Conservation (phyloP, 2,113 vertebrate genomes). For the Platycercus adscitus region DNA sequence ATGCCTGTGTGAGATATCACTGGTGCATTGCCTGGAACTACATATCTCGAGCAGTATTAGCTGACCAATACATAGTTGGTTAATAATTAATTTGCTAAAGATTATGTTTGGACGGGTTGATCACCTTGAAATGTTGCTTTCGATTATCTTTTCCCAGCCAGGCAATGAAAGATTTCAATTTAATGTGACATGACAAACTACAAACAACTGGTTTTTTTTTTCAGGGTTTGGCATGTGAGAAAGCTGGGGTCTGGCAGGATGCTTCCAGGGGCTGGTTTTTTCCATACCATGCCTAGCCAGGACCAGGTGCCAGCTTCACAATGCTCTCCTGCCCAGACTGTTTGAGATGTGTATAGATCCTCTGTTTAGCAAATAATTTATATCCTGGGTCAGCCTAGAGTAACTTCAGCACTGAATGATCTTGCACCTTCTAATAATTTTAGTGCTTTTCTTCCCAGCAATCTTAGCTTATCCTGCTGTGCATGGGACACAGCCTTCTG, state of each 20-base stretch:
- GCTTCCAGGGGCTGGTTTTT: neutral
- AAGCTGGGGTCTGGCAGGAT: neutral
- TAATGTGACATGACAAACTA: neutral
- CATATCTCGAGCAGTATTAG: neutral
- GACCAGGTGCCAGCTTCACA: neutral
- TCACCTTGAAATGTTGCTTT: slow-evolving; percentile 54
- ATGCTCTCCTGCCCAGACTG: neutral
- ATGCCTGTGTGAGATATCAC: neutral
- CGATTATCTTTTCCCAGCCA: neutral
- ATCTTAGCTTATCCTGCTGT: neutral
- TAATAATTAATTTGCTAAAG: slow-evolving; percentile 62
- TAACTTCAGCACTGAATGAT: neutral
- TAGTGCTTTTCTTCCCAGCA: neutral
- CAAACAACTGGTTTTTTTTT: neutral
- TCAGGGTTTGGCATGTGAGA: neutral
- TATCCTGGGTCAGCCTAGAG: neutral
- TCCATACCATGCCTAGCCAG: neutral
- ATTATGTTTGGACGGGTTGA: slow-evolving; percentile 33
- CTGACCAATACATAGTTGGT: slow-evolving; percentile 48
- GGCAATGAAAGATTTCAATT: slow-evolving; percentile 25
- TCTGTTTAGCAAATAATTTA: neutral
- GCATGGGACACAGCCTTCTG: neutral
- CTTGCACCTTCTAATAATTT: neutral
- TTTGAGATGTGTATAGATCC: neutral
- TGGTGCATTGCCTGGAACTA: neutral